A percentile compares a stretch with the other conserved stretches of the same genome.
phyloP scores from a whole-genome alignment of 1,140 invertebrate genomes.

The Polypedilum pembai region DNA sequence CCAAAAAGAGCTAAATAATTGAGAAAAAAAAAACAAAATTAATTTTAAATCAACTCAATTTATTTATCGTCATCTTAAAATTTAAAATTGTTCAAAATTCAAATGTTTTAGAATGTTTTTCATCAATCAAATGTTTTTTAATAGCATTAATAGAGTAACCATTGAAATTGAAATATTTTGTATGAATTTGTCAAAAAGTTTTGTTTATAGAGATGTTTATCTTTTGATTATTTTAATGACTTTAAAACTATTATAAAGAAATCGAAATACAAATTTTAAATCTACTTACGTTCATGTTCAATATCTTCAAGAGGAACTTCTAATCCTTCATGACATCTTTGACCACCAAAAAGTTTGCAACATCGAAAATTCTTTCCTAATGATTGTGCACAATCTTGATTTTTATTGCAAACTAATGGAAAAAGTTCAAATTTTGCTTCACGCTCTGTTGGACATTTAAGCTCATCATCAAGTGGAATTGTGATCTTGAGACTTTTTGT shows the following conservation, averaged over 20 bases:
- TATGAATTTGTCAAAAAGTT: no score
- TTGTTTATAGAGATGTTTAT: no score
- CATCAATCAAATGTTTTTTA: no score
- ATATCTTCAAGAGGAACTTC: slow-evolving; percentile 47
- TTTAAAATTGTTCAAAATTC: no score
- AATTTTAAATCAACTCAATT: slow-evolving; percentile 29
- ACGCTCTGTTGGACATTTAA: slow-evolving; percentile 48
- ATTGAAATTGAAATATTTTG: no score
- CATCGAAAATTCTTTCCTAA: slow-evolving; percentile 48
- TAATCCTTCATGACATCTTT: slow-evolving; percentile 51
- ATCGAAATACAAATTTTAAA: slow-evolving; percentile 33
- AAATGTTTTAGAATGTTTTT: no score
- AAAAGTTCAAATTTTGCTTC: slow-evolving; percentile 47
- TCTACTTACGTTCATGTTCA: slow-evolving; percentile 49
- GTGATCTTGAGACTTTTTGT: not conserved
- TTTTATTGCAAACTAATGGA: slow-evolving; percentile 48
- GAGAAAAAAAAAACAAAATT: slow-evolving; percentile 32
- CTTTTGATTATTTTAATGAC: no score
- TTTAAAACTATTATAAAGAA: no score
- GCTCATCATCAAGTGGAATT: slow-evolving; percentile 35
- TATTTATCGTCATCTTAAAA: no score
- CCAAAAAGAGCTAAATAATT: slow-evolving; percentile 53
- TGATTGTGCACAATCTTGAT: slow-evolving; percentile 47
- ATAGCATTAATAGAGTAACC: no score
- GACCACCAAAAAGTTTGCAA: slow-evolving; percentile 45